Conservation (phyloP, 2,113 vertebrate species). For the Cettia cetti region DNA sequence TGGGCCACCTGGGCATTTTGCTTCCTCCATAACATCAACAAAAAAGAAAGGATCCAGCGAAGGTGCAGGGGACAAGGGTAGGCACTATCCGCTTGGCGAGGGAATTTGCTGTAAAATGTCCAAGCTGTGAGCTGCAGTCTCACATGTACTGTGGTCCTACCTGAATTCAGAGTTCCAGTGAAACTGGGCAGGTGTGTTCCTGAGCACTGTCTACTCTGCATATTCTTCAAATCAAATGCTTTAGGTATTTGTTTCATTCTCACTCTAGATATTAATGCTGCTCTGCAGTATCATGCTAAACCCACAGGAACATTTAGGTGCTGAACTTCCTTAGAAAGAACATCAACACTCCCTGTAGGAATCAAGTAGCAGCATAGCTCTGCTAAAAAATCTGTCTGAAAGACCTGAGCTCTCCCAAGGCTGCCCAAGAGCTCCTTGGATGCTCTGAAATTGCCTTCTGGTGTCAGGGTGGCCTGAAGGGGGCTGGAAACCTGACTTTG, state of each 20-base stretch:
- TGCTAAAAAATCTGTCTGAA: not conserved
- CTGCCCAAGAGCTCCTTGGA: not conserved
- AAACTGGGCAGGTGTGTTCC: not conserved
- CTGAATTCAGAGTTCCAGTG: not conserved
- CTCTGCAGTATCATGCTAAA: not conserved
- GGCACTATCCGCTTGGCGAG: not conserved
- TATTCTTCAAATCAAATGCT: not conserved
- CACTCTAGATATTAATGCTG: not conserved
- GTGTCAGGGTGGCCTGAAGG: not conserved
- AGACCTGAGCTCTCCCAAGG: not conserved
- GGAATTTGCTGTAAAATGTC: not conserved
- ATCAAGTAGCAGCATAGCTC: not conserved
- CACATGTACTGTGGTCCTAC: not conserved
- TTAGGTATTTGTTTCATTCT: not conserved
- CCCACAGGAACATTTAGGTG: not conserved
- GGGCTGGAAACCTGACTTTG: not conserved
- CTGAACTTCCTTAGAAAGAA: not conserved
- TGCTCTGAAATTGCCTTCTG: not conserved
- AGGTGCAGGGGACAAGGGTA: not conserved
- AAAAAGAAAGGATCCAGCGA: not conserved
- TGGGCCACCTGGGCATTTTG: not conserved
- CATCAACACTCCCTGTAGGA: not conserved
- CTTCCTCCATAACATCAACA: not conserved
- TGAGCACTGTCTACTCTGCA: not conserved
- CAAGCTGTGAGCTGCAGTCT: not conserved